These are phyloP conservation scores for Morpho helenor DNA, from an alignment of 2,888 invertebrate genomes.

Conservation along the genomic window DNA sequence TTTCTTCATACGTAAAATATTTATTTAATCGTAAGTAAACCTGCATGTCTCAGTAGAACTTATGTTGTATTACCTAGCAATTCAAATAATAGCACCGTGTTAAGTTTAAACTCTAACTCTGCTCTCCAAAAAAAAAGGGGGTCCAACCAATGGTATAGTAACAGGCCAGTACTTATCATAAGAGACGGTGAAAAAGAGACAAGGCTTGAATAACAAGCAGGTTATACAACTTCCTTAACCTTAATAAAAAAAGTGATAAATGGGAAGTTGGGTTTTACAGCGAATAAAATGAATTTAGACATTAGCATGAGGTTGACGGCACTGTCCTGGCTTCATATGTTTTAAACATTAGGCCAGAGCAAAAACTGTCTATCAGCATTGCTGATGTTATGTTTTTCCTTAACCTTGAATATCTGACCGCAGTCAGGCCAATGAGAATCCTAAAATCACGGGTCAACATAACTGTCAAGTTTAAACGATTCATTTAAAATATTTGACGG, in stretches of 20 bases:
- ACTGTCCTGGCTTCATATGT: slow-evolving; percentile 54
- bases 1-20: too few relatives aligned
- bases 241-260: neutral
- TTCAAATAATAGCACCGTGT: too few relatives aligned
- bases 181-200: too few relatives aligned
- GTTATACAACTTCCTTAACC: neutral
- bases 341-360: slow-evolving; percentile 58
- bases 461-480: slow-evolving; percentile 18
- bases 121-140: too few relatives aligned
- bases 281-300: slow-evolving; percentile 13
- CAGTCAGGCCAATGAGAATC: slow-evolving; percentile 23
- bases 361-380: slow-evolving; percentile 65
- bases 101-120: too few relatives aligned
- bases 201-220: too few relatives aligned
- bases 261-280: neutral
- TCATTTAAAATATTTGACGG: neutral
- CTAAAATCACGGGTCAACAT: slow-evolving; percentile 19
- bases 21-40: too few relatives aligned
- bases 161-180: too few relatives aligned
- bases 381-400: slow-evolving; percentile 51
- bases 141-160: too few relatives aligned
- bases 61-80: too few relatives aligned
- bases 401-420: slow-evolving; percentile 69
- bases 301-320: slow-evolving; percentile 60
- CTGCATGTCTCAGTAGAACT: too few relatives aligned